Evolutionary conservation across 2,888 invertebrate species (phyloP).

Genomic region (Bembecia ichneumoniformis): DNA sequence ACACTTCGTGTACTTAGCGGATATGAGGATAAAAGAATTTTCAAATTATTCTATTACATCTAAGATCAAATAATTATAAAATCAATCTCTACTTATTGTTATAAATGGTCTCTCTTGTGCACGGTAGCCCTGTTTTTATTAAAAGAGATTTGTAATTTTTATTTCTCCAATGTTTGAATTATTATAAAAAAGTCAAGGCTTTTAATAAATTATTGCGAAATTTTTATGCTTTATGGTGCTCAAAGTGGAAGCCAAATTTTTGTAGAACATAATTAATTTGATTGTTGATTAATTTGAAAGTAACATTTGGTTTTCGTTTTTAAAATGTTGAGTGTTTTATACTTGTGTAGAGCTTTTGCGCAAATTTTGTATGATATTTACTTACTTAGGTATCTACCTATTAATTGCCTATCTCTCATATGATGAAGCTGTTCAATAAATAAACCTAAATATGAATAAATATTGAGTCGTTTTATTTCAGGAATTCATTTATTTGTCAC

Average conservation of each 20-base stretch:
- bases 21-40: too few relatives aligned
- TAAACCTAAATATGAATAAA: background rate
- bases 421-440: background rate
- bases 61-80: too few relatives aligned
- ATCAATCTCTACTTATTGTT: too few relatives aligned
- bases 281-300: too few relatives aligned
- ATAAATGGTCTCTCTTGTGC: too few relatives aligned
- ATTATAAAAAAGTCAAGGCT: too few relatives aligned
- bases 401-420: background rate
- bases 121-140: too few relatives aligned
- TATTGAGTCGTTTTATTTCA: background rate
- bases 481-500: background rate
- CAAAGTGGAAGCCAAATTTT: slow-evolving; percentile 40
- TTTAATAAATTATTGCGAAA: too few relatives aligned
- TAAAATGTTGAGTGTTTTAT: background rate
- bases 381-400: background rate
- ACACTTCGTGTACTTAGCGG: too few relatives aligned
- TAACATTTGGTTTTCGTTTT: background rate
- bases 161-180: too few relatives aligned
- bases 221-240: slow-evolving; percentile 19
- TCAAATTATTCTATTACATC: too few relatives aligned
- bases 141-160: too few relatives aligned
- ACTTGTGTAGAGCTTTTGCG: background rate
- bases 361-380: background rate
- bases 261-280: slow-evolving; percentile 10